phyloP scores from a whole-genome alignment of 2,797 vertebrate species.

The Ammospiza maritima region DNA sequence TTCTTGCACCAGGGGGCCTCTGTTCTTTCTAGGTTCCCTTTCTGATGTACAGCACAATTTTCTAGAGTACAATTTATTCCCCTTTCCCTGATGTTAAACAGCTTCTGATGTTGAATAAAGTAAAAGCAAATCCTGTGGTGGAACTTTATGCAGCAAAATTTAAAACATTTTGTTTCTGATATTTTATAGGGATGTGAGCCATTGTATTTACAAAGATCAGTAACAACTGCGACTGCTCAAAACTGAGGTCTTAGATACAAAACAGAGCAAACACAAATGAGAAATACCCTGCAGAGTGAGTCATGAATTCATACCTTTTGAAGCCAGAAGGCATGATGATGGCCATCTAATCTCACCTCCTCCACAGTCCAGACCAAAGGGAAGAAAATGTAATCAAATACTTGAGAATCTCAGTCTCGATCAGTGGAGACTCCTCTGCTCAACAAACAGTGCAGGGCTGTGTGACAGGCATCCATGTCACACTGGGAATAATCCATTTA shows the following conservation, averaged over 20 bases:
- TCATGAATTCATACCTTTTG: background rate
- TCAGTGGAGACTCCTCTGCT: background rate
- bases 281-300: background rate
- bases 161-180: constrained; percentile 51
- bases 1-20: constrained; percentile 2
- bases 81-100: constrained; percentile 27
- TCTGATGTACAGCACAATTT: constrained; percentile 56
- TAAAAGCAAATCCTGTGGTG: constrained; percentile 54
- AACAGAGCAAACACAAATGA: constrained; percentile 15
- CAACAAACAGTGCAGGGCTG: background rate
- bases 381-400: background rate
- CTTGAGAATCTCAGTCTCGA: background rate
- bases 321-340: background rate
- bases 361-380: background rate
- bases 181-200: constrained; percentile 20
- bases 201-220: constrained; percentile 41
- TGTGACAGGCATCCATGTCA: background rate
- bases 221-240: background rate
- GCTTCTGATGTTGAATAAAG: constrained; percentile 44
- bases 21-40: constrained; percentile 48
- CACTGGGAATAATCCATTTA: background rate
- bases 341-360: background rate
- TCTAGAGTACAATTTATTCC: constrained; percentile 31
- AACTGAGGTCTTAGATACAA: constrained; percentile 1
- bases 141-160: constrained; percentile 21